Percentiles rank a stretch among this genome's conserved stretches.
Evolutionary conservation across 2,797 vertebrate genomes (phyloP).

Genomic region (Mus caroli): DNA sequence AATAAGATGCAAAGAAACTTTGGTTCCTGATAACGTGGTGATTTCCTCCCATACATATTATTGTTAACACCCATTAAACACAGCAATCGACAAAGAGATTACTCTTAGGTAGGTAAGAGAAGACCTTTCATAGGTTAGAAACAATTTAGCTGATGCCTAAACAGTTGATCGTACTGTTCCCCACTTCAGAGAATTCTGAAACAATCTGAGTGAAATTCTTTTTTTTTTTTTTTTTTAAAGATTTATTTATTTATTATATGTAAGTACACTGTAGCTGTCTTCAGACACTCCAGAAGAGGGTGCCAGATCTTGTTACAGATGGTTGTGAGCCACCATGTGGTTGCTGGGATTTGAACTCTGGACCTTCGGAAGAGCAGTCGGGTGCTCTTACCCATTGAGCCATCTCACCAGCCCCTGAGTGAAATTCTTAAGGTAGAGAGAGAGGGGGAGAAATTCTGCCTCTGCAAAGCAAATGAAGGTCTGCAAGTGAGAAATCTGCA

Average conservation of each 20-base stretch:
- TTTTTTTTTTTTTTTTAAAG: too few species aligned
- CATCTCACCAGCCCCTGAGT: too few species aligned
- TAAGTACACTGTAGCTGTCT: too few species aligned
- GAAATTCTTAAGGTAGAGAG: conserved; percentile 43
- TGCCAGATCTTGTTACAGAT: too few species aligned
- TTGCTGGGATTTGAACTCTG: too few species aligned
- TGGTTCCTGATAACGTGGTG: conserved; percentile 15
- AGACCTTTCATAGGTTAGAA: conserved; percentile 30
- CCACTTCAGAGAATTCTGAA: conserved; percentile 56
- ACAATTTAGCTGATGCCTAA: conserved; percentile 39
- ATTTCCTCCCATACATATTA: neutral
- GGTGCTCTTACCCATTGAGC: too few species aligned
- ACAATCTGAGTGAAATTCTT: conserved; percentile 54
- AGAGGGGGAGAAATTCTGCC: neutral
- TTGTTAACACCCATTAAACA: conserved; percentile 22
- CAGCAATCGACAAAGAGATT: neutral
- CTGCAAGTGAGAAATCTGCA: conserved; percentile 36
- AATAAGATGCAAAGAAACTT: conserved; percentile 45
- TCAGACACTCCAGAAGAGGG: too few species aligned
- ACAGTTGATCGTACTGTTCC: neutral
- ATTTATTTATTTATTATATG: too few species aligned
- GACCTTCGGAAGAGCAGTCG: too few species aligned
- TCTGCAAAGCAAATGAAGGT: conserved; percentile 27
- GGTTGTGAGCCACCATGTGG: too few species aligned
- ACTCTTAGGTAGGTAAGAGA: conserved; percentile 7